Evolutionary conservation across 2,113 vertebrate genomes (phyloP).

Genomic region (Parotia lawesii): DNA sequence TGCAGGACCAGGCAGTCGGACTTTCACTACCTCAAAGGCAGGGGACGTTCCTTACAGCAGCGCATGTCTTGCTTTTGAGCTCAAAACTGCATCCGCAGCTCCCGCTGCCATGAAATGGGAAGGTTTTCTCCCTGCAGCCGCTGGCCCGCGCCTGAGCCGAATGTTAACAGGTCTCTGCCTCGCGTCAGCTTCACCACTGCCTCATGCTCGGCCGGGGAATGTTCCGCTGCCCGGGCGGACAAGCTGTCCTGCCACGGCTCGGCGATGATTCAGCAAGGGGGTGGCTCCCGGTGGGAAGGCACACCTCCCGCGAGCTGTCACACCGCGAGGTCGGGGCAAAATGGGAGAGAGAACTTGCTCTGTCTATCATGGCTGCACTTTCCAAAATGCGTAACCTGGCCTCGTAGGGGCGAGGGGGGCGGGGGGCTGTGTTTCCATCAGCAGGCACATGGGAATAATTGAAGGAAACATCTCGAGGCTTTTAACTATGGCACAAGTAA

Average conservation of each 20-base stretch:
- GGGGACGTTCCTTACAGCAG: not conserved
- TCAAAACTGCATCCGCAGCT: not conserved
- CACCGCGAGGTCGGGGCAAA: not conserved
- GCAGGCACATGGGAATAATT: not conserved
- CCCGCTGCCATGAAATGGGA: not conserved
- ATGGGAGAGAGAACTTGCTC: slow-evolving; percentile 20
- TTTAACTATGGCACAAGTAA: not conserved
- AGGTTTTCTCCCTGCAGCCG: not conserved
- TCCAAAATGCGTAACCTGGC: not conserved
- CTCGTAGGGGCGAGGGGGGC: not conserved
- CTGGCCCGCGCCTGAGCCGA: not conserved
- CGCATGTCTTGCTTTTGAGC: not conserved
- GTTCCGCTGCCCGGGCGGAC: not conserved
- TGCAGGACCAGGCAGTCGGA: not conserved
- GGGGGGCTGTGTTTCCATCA: not conserved
- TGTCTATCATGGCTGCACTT: slow-evolving; percentile 11
- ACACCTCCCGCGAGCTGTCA: slow-evolving; percentile 32
- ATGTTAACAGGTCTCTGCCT: not conserved
- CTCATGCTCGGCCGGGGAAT: not conserved
- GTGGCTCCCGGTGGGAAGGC: slow-evolving; percentile 24
- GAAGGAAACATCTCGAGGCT: not conserved
- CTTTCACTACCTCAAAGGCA: not conserved
- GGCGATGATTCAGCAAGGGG: slow-evolving; percentile 65
- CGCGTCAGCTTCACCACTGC: not conserved
- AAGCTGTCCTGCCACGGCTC: not conserved